A percentile compares a stretch with the other conserved stretches of the same genome.
Evolutionary conservation across 2,113 vertebrate species (phyloP).

Genomic region (Syngnathus floridae): DNA sequence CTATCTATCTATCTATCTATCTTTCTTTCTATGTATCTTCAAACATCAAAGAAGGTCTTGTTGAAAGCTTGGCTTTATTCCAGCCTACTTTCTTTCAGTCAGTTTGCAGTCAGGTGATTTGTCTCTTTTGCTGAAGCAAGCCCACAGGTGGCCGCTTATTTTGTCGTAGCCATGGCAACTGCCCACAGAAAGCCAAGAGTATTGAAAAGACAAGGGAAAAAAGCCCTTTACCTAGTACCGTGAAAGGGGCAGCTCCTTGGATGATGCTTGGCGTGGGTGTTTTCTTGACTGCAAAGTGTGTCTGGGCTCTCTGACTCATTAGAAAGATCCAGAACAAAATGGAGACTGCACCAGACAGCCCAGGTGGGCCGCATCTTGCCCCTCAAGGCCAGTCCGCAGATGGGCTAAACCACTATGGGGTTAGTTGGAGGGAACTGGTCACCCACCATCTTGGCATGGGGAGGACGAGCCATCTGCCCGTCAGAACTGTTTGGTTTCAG

Average conservation of each 20-base stretch:
- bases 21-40: slow-evolving; percentile 16
- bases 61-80: slow-evolving; percentile 48
- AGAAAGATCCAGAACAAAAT: slow-evolving; percentile 23
- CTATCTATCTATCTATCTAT: slow-evolving; percentile 28
- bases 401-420: slow-evolving; percentile 39
- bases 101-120: slow-evolving; percentile 52
- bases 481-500: slow-evolving; percentile 54
- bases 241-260: slow-evolving; percentile 42
- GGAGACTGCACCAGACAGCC: slow-evolving; percentile 16
- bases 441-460: slow-evolving; percentile 46
- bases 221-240: slow-evolving; percentile 42
- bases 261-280: slow-evolving; percentile 32
- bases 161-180: slow-evolving; percentile 62
- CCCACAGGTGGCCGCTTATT: slow-evolving; percentile 67
- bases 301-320: slow-evolving; percentile 27
- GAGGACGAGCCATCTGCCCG: slow-evolving; percentile 58
- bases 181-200: slow-evolving; percentile 45
- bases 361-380: slow-evolving; percentile 40
- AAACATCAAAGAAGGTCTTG: slow-evolving; percentile 39
- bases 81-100: slow-evolving; percentile 44
- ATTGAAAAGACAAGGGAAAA: slow-evolving; percentile 32
- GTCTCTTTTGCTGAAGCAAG: slow-evolving; percentile 39
- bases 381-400: slow-evolving; percentile 49
- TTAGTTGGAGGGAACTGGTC: slow-evolving; percentile 26
- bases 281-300: slow-evolving; percentile 13